Conservation (phyloP, 1,140 invertebrate species). For the Drosophila nikananu region DNA sequence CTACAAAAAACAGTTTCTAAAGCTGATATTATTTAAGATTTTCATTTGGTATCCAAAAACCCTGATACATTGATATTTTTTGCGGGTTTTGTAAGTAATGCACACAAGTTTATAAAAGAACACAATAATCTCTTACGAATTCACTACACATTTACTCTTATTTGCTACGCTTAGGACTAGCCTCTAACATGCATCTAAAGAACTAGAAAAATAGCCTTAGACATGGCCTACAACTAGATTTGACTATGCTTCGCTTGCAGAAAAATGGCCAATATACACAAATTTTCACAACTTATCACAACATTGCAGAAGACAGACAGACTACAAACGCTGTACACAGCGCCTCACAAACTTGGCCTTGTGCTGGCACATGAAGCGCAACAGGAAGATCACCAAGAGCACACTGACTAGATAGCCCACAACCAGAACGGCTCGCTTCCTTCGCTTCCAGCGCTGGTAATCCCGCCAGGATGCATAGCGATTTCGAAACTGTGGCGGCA, state of each 20-base stretch:
- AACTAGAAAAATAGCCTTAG: slow-evolving; percentile 42
- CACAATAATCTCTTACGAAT: slow-evolving; percentile 19
- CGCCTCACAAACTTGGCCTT: slow-evolving; percentile 80
- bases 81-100: background rate
- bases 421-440: slow-evolving; percentile 68
- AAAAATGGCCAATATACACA: slow-evolving; percentile 63
- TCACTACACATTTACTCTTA: slow-evolving; percentile 32
- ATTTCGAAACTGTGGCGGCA: slow-evolving; percentile 89
- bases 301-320: slow-evolving; percentile 43
- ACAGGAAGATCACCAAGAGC: slow-evolving; percentile 63
- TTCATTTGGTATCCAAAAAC: background rate
- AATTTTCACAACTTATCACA: slow-evolving; percentile 72
- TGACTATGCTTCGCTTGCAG: slow-evolving; percentile 38
- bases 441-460: slow-evolving; percentile 88
- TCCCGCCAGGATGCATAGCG: slow-evolving; percentile 89
- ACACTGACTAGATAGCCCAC: slow-evolving; percentile 70
- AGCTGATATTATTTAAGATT: background rate
- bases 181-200: slow-evolving; percentile 55
- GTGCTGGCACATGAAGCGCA: slow-evolving; percentile 70
- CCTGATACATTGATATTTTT: slow-evolving; percentile 5
- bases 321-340: slow-evolving; percentile 77
- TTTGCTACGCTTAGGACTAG: slow-evolving; percentile 35
- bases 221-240: slow-evolving; percentile 51
- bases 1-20: background rate
- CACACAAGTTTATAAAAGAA: background rate